Evolutionary conservation across 2,888 invertebrate species (phyloP), one percentile per base, ranked within the genome.

Genomic region (Pheosia tremula): DNA sequence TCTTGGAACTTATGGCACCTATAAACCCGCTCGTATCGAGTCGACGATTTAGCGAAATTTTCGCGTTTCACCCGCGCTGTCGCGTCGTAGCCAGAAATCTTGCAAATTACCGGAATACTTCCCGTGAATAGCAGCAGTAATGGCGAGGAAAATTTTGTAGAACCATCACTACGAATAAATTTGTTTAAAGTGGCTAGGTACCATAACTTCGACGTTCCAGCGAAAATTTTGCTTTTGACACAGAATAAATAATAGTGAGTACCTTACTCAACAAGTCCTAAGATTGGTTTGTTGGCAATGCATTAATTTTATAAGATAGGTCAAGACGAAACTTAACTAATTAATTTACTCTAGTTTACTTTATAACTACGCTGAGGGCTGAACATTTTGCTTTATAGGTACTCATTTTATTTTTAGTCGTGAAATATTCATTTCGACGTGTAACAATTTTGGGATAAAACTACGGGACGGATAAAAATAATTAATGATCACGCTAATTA

Each of bases 21-120:
- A 90, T 91, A 93, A 92, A 91, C 80, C 79, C 82, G 81, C 82
- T 85, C 84, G 83, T 84, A 84, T 83, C 80, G 82, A 88, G 84
- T 87, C 88, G 88, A 84, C 86, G 87, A 88, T 90, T 90, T 88
- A 84, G 88, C 89, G 84, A 89, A 75, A 90, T 87, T 85, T 86
- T 82, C 76, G 71, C 74, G 71, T 78, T 75, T 72, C 72, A 71
- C 74, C 73, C 74, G 75, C 75, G 72, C 67, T 72, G 71, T 73
- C 75, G 63, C 79, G 74, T 78, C 79, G 79, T 69, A 78, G 77
- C 74, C 73, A 72, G 81, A 84, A 88, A 86, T 86, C 87, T 88
- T 88, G 87, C 84, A 87, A 91, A 91, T 90, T 88, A 87, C 86
- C 75, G 72, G 81, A 84, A 87, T 88, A 86, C 87, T 84, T 83